Conservation (phyloP, 2,113 vertebrate genomes). For the Mixornis gularis region DNA sequence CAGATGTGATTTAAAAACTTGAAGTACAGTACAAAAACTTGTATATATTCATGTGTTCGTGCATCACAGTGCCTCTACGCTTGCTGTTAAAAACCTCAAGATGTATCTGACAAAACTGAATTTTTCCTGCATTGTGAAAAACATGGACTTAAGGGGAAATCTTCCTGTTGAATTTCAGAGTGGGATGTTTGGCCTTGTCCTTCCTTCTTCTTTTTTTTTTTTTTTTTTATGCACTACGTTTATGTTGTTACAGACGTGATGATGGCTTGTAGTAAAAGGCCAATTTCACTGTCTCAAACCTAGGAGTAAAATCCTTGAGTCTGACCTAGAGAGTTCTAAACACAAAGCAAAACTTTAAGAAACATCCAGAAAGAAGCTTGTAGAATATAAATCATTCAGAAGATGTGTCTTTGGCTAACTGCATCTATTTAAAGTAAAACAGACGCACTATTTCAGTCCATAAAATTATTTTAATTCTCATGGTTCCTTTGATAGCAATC, state of each 20-base stretch:
- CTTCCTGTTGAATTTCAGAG: not conserved
- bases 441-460: not conserved
- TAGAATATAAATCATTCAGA: not conserved
- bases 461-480: not conserved
- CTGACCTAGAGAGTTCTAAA: not conserved
- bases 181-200: not conserved
- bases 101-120: not conserved
- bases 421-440: not conserved
- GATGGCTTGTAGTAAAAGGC: not conserved
- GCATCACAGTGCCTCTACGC: not conserved
- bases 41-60: not conserved
- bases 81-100: not conserved
- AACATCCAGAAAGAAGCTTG: not conserved
- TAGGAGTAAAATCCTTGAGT: not conserved
- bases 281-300: not conserved
- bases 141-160: fast-evolving
- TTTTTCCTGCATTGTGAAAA: not conserved
- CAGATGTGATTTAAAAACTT: not conserved
- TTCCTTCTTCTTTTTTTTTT: not conserved
- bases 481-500: not conserved
- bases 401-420: not conserved
- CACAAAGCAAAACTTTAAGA: not conserved
- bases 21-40: not conserved
- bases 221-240: not conserved
- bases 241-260: not conserved